phyloP scores from a whole-genome alignment of 2,797 vertebrate genomes.

The Pygocentrus nattereri region DNA sequence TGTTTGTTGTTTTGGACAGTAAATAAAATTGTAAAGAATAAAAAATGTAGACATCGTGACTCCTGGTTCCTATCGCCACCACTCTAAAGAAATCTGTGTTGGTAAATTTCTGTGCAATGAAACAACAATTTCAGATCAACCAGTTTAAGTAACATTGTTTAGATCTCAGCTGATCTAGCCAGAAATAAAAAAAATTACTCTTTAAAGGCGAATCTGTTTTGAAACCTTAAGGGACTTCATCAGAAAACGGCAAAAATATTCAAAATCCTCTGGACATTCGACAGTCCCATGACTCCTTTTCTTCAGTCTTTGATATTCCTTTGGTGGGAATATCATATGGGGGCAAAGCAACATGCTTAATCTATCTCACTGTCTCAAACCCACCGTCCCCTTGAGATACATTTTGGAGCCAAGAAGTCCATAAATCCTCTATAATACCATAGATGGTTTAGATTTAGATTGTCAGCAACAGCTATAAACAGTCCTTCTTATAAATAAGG shows the following conservation, averaged over 20 bases:
- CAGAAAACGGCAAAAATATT: neutral
- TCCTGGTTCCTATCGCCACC: too few species aligned
- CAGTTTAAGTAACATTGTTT: too few species aligned
- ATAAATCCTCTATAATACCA: neutral
- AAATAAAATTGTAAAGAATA: too few species aligned
- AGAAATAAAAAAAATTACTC: too few species aligned
- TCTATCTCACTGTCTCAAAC: neutral
- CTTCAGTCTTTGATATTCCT: neutral
- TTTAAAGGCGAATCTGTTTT: too few species aligned
- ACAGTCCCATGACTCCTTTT: neutral
- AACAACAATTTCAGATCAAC: too few species aligned
- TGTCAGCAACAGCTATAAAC: neutral
- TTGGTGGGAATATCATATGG: neutral
- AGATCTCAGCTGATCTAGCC: too few species aligned
- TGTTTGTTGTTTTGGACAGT: too few species aligned
- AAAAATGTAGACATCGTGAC: too few species aligned
- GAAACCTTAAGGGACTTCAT: neutral
- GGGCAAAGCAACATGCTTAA: neutral
- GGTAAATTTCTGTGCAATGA: too few species aligned
- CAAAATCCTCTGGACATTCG: neutral
- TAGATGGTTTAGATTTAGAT: slow-evolving; percentile 2
- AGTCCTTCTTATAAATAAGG: neutral
- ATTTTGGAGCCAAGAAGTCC: slow-evolving; percentile 6
- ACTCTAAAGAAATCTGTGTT: too few species aligned
- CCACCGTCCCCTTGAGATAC: slow-evolving; percentile 6